Evolutionary conservation across 2,113 vertebrate species (phyloP), one percentile per base, ranked within the genome.

Genomic region (Eulacestoma nigropectus): DNA sequence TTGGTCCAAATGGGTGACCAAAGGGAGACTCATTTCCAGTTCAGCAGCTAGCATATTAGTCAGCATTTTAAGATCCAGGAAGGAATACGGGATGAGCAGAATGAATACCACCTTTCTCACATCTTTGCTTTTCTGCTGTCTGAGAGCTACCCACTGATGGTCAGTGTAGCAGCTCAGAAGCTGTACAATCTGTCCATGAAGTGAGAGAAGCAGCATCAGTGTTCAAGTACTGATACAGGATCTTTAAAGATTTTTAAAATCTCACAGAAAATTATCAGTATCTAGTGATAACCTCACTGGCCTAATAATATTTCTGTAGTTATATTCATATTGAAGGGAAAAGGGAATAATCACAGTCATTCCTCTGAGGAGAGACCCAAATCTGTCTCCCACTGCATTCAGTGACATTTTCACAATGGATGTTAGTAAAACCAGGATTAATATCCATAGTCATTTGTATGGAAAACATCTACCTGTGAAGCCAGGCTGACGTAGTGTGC

Each of bases 391-490:
- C 30, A 30, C 23, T 85, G 59, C 46, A 27, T 83, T 85, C 52
- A 33, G 52, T 84, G 65, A 84, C 37, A 65, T 87, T 93, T 87
- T 93, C 42, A 37, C 16, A 33, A 57, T 2, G 19, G 22, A n/a
- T 35, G 23, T 65, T 68, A 55, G 33, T 82, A 63, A 82, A n/a
- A 96, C 44, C 50, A 84, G 60, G 50, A 65, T 13, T 84, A 87
- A 63, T 23, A 75, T 7, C 26, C 49, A 6, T 10, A 65, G 39
- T 59, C 21, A 73, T 94, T 93, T 89, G 35, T 62, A 82, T 75
- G 84, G 63, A 81, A 96, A 74, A 63, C 47, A 53, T 81, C 78
- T 95, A 96, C 87, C 90, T 95, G 85, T 87, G 55, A 91, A 86
- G 70, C 53, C 75, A 90, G 57, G 72, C 42, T 93, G 93, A 69